phyloP scores from a whole-genome alignment of 2,797 vertebrate genomes.

The Manis javanica region DNA sequence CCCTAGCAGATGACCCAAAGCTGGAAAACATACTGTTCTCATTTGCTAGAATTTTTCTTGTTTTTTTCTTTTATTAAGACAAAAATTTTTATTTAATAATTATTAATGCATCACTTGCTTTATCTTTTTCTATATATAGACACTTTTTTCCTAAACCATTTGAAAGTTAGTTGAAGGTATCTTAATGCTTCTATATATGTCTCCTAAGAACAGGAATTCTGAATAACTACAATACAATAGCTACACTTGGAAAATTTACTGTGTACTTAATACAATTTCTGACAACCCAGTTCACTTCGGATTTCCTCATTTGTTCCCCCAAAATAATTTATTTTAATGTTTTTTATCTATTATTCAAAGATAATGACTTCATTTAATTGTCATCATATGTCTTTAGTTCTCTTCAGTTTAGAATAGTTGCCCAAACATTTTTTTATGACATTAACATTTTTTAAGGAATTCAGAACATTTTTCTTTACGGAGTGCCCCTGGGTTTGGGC shows the following conservation, averaged over 20 bases:
- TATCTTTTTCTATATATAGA: neutral
- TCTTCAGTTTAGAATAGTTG: neutral
- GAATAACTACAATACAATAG: neutral
- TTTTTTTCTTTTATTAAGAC: neutral
- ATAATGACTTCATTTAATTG: neutral
- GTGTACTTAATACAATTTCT: neutral
- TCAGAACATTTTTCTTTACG: neutral
- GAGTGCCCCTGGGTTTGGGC: neutral
- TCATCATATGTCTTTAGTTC: neutral
- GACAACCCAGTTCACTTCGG: neutral
- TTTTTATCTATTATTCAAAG: neutral
- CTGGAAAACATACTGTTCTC: neutral
- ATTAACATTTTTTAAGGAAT: neutral
- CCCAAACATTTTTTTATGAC: neutral
- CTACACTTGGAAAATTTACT: neutral
- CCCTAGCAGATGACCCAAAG: neutral
- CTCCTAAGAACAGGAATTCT: neutral
- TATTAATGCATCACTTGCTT: neutral
- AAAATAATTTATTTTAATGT: neutral
- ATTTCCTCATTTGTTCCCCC: neutral
- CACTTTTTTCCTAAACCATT: neutral
- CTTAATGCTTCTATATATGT: neutral
- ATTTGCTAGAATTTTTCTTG: neutral
- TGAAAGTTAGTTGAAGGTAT: neutral
- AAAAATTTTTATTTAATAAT: neutral